These are phyloP conservation scores for Xestia c-nigrum DNA, from an alignment of 2,888 invertebrate genomes.

Conservation along the genomic window DNA sequence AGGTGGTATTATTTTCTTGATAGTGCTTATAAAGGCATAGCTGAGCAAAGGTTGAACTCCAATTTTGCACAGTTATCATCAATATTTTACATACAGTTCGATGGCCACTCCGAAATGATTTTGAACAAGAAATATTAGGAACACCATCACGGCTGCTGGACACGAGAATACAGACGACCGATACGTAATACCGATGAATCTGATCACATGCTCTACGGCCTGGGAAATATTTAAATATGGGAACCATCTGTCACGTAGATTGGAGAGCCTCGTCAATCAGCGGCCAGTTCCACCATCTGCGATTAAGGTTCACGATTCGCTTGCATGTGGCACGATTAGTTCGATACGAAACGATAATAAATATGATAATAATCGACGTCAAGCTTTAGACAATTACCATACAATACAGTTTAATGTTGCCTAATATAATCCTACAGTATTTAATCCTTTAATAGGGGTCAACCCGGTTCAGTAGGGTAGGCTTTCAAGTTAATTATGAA, in stretches of 20 bases:
- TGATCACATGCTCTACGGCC: neutral
- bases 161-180: neutral
- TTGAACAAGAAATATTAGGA: neutral
- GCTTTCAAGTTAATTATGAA: conserved; percentile 16
- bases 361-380: neutral
- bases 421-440: neutral
- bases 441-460: conserved; percentile 13
- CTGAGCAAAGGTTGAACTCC: neutral
- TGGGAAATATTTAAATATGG: conserved; percentile 39
- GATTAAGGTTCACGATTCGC: conserved; percentile 15
- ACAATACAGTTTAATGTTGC: conserved; percentile 30
- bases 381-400: neutral
- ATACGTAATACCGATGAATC: neutral
- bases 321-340: conserved; percentile 16
- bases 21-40: neutral
- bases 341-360: neutral
- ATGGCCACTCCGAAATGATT: neutral
- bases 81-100: neutral
- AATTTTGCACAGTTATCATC: neutral
- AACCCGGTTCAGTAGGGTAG: conserved; percentile 11
- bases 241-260: conserved; percentile 26
- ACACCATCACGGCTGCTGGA: neutral
- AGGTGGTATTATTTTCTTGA: neutral
- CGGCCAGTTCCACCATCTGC: conserved; percentile 21
- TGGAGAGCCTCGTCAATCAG: conserved; percentile 32